Evolutionary conservation across 1,140 invertebrate genomes (phyloP).

Genomic region (Microplitis mediator): DNA sequence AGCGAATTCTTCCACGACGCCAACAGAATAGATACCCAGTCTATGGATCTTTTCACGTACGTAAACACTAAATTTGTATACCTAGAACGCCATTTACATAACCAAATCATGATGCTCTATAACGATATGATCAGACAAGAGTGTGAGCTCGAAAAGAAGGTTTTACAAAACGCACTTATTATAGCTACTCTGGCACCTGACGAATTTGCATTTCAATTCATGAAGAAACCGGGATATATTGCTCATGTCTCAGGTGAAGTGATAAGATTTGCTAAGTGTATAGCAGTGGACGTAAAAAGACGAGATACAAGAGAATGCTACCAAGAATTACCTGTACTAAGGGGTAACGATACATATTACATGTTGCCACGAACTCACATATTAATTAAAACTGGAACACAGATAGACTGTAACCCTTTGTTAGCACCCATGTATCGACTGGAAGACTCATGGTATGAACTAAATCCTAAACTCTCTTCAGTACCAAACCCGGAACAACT

Average conservation of each 20-base stretch:
- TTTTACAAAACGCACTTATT: background rate
- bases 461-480: too few species aligned
- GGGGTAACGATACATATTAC: conserved; percentile 24
- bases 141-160: conserved; percentile 33
- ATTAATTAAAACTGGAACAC: conserved; percentile 18
- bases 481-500: too few species aligned
- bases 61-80: background rate
- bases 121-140: background rate
- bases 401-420: background rate
- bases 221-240: conserved; percentile 37
- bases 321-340: conserved; percentile 16
- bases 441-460: background rate
- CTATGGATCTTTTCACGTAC: conserved; percentile 15
- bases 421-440: too few species aligned
- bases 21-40: background rate
- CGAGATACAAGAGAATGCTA: conserved; percentile 22
- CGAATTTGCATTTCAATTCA: conserved; percentile 35
- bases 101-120: background rate
- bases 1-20: background rate
- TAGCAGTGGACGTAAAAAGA: conserved; percentile 27
- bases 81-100: background rate
- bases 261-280: conserved; percentile 35
- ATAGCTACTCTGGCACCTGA: conserved; percentile 28
- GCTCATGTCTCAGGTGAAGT: conserved; percentile 37
- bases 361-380: conserved; percentile 29